Evolutionary conservation across 2,888 invertebrate species (phyloP).

Genomic region (Clepsis dumicolana): DNA sequence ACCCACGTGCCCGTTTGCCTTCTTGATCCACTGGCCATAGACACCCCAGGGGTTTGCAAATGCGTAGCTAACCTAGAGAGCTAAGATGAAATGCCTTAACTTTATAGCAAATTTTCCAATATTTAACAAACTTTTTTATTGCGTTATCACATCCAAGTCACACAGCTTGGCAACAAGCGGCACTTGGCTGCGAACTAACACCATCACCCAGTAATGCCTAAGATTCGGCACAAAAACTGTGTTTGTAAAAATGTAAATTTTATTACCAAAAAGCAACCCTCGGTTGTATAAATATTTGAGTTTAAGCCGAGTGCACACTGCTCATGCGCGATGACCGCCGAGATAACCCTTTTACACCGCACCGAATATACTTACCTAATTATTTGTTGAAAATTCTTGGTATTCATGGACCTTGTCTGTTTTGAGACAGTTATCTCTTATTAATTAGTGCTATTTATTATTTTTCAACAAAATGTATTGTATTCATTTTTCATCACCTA

Average conservation of each 20-base stretch:
- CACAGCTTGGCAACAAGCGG: slow-evolving; percentile 19
- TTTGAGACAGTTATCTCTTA: no score
- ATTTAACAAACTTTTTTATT: no score
- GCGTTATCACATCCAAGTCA: background rate
- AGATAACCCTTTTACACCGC: slow-evolving; percentile 56
- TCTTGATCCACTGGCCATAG: no score
- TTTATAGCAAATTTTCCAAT: no score
- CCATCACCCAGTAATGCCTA: slow-evolving; percentile 35
- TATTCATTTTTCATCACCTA: no score
- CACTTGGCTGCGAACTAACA: slow-evolving; percentile 26
- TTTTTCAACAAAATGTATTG: no score
- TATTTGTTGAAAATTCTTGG: background rate
- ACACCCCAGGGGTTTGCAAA: no score
- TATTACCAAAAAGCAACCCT: slow-evolving; percentile 66
- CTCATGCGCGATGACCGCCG: slow-evolving; percentile 63
- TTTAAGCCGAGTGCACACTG: slow-evolving; percentile 65
- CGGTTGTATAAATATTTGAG: slow-evolving; percentile 79
- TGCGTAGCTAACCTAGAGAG: no score
- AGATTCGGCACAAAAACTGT: slow-evolving; percentile 53
- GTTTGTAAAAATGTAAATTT: slow-evolving; percentile 83
- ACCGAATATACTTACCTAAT: slow-evolving; percentile 24
- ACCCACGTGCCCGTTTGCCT: no score
- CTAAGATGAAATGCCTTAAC: no score
- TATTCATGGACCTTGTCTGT: no score
- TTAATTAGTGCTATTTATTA: no score